Conservation (phyloP, 2,888 invertebrate species). For the Bugulina stolonifera region DNA sequence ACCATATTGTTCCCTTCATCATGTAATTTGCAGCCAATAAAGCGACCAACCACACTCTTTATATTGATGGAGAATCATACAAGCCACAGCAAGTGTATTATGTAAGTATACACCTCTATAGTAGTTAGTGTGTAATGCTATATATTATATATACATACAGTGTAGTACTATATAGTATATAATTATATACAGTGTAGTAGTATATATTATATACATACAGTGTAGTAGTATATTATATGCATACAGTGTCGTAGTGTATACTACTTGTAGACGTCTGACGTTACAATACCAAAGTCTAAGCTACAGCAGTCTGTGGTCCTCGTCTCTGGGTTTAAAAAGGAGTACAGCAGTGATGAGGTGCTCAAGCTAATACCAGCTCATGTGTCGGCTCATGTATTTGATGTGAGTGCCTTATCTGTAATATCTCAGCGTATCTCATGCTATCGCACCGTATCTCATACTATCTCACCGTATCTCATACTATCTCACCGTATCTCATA, state of each 20-base stretch:
- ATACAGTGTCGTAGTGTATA: background rate
- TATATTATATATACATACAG: no score
- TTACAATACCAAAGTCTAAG: constrained; percentile 44
- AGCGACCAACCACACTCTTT: background rate
- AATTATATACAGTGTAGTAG: no score
- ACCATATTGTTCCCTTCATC: no score
- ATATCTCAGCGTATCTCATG: no score
- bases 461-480: no score
- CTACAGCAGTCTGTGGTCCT: constrained; percentile 41
- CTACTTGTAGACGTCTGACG: constrained; percentile 45
- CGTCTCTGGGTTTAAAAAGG: constrained; percentile 48
- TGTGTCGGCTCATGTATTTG: constrained; percentile 29
- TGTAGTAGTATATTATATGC: no score
- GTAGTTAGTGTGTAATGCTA: no score
- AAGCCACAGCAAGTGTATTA: background rate
- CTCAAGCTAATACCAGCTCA: constrained; percentile 37
- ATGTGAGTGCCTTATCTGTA: no score
- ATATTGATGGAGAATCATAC: background rate
- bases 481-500: no score
- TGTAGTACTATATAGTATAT: no score
- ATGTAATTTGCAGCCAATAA: background rate
- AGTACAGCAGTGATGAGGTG: constrained; percentile 35
- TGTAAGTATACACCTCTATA: background rate
- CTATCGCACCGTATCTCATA: no score
- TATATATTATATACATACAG: no score